Evolutionary conservation across 2,797 vertebrate genomes (phyloP).

Genomic region (Lagodon rhomboides): DNA sequence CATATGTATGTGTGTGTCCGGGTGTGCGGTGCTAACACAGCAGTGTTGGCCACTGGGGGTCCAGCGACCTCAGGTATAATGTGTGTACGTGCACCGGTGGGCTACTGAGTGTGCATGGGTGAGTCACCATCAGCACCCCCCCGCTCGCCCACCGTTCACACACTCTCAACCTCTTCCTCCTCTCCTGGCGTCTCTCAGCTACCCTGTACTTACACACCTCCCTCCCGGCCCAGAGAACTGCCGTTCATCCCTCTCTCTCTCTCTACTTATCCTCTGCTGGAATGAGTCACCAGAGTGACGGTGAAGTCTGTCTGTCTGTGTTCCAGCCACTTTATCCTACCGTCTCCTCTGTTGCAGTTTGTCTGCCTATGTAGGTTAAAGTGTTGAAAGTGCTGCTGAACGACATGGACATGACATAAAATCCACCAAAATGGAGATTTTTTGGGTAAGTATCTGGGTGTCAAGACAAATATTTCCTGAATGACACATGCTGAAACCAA

Average conservation of each 20-base stretch:
- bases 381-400: slow-evolving; percentile 20
- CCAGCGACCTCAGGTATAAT: slow-evolving; percentile 4
- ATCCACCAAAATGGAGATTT: slow-evolving; percentile 16
- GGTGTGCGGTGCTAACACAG: slow-evolving; percentile 1
- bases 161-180: slow-evolving; percentile 54
- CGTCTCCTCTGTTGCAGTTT: slow-evolving; percentile 46
- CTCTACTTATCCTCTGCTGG: slow-evolving; percentile 63
- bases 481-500: neutral
- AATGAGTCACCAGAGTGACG: slow-evolving; percentile 71
- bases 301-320: slow-evolving; percentile 63
- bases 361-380: slow-evolving; percentile 44
- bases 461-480: slow-evolving; percentile 12
- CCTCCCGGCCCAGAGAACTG: slow-evolving; percentile 53
- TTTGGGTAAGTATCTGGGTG: neutral
- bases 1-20: neutral
- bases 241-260: slow-evolving; percentile 52
- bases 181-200: slow-evolving; percentile 59
- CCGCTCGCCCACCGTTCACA: slow-evolving; percentile 24
- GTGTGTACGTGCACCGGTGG: slow-evolving; percentile 11
- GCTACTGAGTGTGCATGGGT: slow-evolving; percentile 21
- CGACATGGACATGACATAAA: slow-evolving; percentile 1
- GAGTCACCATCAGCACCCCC: slow-evolving; percentile 53
- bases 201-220: slow-evolving; percentile 78
- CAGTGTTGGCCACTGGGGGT: slow-evolving; percentile 19
- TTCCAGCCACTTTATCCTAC: slow-evolving; percentile 55